phyloP scores from a whole-genome alignment of 2,113 vertebrate species.

The Limanda limanda region DNA sequence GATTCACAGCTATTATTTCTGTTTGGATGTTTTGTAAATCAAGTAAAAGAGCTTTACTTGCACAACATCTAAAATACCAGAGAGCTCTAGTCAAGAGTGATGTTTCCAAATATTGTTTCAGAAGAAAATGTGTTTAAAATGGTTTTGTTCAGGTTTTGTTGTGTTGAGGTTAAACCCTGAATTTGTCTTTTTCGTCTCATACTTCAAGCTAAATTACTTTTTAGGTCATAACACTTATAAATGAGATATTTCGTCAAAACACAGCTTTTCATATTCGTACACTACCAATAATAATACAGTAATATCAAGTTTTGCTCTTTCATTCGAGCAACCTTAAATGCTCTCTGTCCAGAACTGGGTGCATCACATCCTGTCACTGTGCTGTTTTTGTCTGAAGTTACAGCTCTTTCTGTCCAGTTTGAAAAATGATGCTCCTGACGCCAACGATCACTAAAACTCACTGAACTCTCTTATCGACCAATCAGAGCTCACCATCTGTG shows the following conservation, averaged over 20 bases:
- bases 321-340: no score
- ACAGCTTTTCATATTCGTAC: no score
- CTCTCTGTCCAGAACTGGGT: not conserved
- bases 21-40: not conserved
- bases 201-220: no score
- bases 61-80: not conserved
- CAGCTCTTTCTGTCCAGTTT: constrained; percentile 13
- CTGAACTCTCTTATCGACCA: not conserved
- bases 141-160: not conserved
- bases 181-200: no score
- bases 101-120: not conserved
- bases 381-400: constrained; percentile 4
- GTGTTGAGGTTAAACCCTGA: not conserved
- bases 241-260: no score
- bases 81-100: not conserved
- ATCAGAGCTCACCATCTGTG: constrained; percentile 1
- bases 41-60: not conserved
- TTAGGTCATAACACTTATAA: no score
- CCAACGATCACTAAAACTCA: constrained; percentile 5
- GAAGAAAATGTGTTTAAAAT: no score
- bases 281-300: not conserved
- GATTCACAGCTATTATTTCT: not conserved
- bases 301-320: not conserved
- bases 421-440: not conserved
- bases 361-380: constrained; percentile 16